Percentiles rank a stretch among this genome's conserved stretches.
These are phyloP conservation scores for Agrochola macilenta DNA, from an alignment of 2,888 invertebrate genomes.

Conservation along the genomic window DNA sequence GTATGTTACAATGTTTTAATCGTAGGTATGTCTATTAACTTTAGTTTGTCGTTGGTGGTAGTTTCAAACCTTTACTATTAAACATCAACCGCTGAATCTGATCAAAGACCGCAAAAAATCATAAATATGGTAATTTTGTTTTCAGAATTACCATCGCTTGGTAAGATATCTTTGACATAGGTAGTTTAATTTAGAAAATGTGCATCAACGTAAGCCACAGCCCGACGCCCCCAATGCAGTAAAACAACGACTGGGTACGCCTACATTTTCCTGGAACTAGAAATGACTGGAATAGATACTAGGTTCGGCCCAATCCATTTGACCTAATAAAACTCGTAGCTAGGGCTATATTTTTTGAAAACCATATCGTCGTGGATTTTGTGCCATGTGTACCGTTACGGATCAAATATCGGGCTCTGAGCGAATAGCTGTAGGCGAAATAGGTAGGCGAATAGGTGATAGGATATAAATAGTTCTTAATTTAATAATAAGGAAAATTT, in stretches of 20 bases:
- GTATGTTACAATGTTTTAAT: background rate
- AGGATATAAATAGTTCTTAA: too few relatives aligned
- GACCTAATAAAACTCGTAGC: conserved; percentile 34
- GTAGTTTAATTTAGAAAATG: conserved; percentile 19
- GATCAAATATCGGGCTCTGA: conserved; percentile 22
- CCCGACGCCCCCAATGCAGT: too few relatives aligned
- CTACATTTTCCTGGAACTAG: background rate
- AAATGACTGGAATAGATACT: background rate
- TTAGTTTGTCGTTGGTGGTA: too few relatives aligned
- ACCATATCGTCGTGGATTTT: background rate
- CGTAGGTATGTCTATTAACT: background rate
- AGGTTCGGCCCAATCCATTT: conserved; percentile 3
- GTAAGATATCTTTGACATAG: background rate
- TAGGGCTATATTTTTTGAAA: conserved; percentile 31
- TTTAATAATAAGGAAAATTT: too few relatives aligned
- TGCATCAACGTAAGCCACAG: background rate
- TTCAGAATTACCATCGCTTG: background rate
- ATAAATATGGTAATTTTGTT: background rate
- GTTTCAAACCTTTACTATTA: background rate
- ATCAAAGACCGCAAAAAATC: background rate
- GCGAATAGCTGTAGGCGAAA: conserved; percentile 12
- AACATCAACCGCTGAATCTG: background rate
- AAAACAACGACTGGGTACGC: conserved; percentile 19
- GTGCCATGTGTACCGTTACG: background rate
- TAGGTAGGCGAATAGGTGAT: too few relatives aligned